Base-by-base conservation (phyloP, 2,888 invertebrate genomes). In the Cataglyphis livida region DNA sequence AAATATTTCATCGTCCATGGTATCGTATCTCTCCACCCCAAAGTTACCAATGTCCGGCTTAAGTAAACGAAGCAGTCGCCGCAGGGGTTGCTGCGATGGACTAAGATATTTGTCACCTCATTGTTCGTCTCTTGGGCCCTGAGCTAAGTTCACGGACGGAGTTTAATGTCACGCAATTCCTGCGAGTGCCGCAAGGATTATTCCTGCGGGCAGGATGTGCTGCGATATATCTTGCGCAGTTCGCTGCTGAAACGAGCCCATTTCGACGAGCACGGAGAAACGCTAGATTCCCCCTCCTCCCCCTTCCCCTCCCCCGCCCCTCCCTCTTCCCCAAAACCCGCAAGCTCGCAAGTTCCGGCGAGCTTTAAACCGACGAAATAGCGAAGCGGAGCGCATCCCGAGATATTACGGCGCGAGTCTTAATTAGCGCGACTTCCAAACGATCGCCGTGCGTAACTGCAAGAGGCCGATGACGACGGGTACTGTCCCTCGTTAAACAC, bases 111-210 rank as follows among this genome's bases (percentile, higher is more conserved):
- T 94, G 93, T 94, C 93, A 93, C 91, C 91, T 92, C 93, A 94
- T 94, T 94, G 94, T 94, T 94, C 92, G 89, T 84, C 88, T 85
- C 84, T 81, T 85, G 88, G 84, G 85, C 85, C 88, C 86, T 9
- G 89, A 85, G 90, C 89, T 88, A 92, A 93, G 91, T 89, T 92
- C 92, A 88, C 85, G 85, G 88, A 87, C 85, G 81, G 91, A 92
- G 93, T 93, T 94, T 94, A 94, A 94, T 94, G 94, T 93, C 85
- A 92, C 92, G 94, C 93, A 93, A 93, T 94, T 94, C 94, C 94
- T 93, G 92, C 85, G 87, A 84, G 68, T 84, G 75, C 85, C 87
- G 86, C 88, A 81, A 88, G 90, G 88, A 89, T 91, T 91, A 90
- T 88, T 88, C 87, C 85, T 88, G 88, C 85, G 89, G 88, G 85